A percentile compares a stretch with the other conserved stretches of the same genome.
These are phyloP conservation scores for Drepana falcataria DNA, from an alignment of 2,888 invertebrate species.

Conservation along the genomic window DNA sequence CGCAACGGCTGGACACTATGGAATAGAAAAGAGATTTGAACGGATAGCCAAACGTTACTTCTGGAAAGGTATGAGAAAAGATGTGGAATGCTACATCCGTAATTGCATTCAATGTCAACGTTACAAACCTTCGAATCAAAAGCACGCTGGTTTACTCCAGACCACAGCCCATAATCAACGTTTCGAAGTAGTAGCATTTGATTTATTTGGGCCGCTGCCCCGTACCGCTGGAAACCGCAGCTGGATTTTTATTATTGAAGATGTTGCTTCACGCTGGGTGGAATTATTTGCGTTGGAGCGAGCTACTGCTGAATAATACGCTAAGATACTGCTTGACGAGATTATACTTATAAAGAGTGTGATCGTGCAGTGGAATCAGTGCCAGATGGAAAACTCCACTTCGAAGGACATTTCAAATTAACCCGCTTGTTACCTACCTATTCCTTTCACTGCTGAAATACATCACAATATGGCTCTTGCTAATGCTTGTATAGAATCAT, in stretches of 20 bases:
- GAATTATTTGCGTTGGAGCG: slow-evolving; percentile 20
- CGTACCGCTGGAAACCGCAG: slow-evolving; percentile 2
- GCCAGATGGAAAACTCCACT: too few relatives aligned
- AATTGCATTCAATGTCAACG: slow-evolving; percentile 31
- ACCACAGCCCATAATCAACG: slow-evolving; percentile 16
- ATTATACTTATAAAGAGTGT: too few relatives aligned
- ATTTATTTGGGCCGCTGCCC: slow-evolving; percentile 29
- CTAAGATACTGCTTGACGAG: slow-evolving; percentile 16
- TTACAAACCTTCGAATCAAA: slow-evolving; percentile 32
- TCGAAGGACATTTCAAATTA: too few relatives aligned
- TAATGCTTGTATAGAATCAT: too few relatives aligned
- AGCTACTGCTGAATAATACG: slow-evolving; percentile 25
- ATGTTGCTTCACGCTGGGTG: slow-evolving; percentile 20
- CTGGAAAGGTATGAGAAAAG: slow-evolving; percentile 27
- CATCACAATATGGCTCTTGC: too few relatives aligned
- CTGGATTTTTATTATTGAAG: slow-evolving; percentile 23
- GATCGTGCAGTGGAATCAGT: too few relatives aligned
- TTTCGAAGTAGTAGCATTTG: slow-evolving; percentile 33
- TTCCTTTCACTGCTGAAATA: too few relatives aligned
- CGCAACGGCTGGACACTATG: slow-evolving; percentile 21
- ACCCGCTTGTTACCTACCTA: too few relatives aligned
- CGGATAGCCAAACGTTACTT: slow-evolving; percentile 18
- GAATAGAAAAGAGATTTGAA: slow-evolving; percentile 10
- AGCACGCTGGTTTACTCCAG: slow-evolving; percentile 34
- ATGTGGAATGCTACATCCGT: slow-evolving; percentile 21